phyloP scores from a whole-genome alignment of 1,140 invertebrate genomes.

The Asbolus verrucosus region DNA sequence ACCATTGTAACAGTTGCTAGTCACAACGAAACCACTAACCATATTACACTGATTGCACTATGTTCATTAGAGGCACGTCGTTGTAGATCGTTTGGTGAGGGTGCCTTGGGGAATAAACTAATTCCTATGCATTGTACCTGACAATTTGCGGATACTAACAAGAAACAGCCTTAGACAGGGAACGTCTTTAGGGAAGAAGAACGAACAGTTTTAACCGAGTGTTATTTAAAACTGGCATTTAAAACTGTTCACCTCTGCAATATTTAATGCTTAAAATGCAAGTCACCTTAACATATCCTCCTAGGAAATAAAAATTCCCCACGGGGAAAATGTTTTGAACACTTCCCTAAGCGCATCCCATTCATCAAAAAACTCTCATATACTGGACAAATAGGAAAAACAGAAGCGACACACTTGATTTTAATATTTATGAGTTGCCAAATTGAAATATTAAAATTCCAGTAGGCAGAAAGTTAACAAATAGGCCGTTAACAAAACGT shows the following conservation, averaged over 20 bases:
- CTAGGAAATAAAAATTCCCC: constrained; percentile 10
- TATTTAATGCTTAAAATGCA: constrained; percentile 1
- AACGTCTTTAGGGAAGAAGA: too few relatives aligned
- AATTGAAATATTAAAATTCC: too few relatives aligned
- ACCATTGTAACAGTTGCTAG: not conserved
- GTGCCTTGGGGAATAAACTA: constrained; percentile 1
- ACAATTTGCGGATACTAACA: not conserved
- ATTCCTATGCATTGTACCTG: constrained; percentile 7
- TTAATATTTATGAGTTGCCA: too few relatives aligned
- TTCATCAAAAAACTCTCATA: constrained; percentile 13
- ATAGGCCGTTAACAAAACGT: too few relatives aligned
- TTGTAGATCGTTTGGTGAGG: constrained; percentile 8
- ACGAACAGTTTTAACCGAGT: too few relatives aligned
- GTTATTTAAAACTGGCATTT: too few relatives aligned
- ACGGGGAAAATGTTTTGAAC: not conserved
- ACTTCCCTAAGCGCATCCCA: not conserved
- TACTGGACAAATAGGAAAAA: constrained; percentile 10
- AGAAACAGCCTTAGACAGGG: too few relatives aligned
- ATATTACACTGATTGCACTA: constrained; percentile 30
- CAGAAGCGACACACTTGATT: too few relatives aligned
- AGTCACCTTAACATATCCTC: not conserved
- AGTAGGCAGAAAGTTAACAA: too few relatives aligned
- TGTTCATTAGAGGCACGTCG: constrained; percentile 23
- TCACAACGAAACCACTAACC: constrained; percentile 12
- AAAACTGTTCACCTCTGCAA: too few relatives aligned